These are phyloP conservation scores for Cichlasoma orientale DNA, from an alignment of 2,797 vertebrate species.

Conservation along the genomic window DNA sequence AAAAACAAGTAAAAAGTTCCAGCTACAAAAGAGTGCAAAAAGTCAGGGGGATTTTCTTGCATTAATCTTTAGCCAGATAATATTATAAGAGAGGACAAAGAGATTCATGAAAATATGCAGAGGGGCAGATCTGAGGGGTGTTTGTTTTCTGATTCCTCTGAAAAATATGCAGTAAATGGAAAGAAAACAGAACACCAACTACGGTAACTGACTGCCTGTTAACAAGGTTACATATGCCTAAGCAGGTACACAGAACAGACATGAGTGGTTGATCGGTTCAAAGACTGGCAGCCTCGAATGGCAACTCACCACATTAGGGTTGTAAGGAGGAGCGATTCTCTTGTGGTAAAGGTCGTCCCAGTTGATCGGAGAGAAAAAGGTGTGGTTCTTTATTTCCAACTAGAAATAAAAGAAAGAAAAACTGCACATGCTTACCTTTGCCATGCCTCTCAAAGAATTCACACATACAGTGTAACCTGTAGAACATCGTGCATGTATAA, in stretches of 20 bases:
- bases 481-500: not conserved
- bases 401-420: constrained; percentile 64
- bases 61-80: not conserved
- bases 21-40: not conserved
- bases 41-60: not conserved
- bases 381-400: constrained; percentile 95
- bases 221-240: not conserved
- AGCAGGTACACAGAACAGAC: not conserved
- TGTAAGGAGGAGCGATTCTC: constrained; percentile 94
- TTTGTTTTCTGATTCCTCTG: not conserved
- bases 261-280: not conserved
- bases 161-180: not conserved
- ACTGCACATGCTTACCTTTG: not conserved
- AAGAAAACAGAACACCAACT: not conserved
- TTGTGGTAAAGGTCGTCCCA: constrained; percentile 98
- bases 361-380: constrained; percentile 95
- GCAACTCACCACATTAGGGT: constrained; percentile 96
- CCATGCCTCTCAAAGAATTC: not conserved
- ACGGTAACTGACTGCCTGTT: not conserved
- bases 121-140: not conserved
- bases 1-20: not conserved
- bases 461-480: not conserved
- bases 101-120: not conserved
- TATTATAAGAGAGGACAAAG: not conserved
- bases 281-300: not conserved